Percentiles rank a stretch among this genome's conserved stretches.
Conservation (phyloP, 2,797 vertebrate genomes). For the Calcarius lapponicus region DNA sequence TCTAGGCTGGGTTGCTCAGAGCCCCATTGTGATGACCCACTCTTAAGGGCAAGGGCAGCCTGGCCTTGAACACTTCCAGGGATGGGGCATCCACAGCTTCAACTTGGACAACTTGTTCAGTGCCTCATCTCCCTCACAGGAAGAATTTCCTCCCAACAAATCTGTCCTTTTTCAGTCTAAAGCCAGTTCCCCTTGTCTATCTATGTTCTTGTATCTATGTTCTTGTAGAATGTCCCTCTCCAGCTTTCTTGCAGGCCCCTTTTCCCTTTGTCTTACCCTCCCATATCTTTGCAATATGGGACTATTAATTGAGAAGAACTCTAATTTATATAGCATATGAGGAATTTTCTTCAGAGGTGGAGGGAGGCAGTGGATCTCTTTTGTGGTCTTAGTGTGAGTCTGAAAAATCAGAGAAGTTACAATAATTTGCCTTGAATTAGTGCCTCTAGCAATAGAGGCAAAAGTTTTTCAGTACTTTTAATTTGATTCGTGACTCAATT, state of each 20-base stretch:
- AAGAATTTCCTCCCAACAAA: neutral
- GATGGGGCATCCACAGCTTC: neutral
- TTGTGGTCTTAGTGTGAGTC: neutral
- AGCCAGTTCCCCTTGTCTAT: neutral
- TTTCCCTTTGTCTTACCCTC: neutral
- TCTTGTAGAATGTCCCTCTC: neutral
- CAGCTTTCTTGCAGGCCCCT: neutral
- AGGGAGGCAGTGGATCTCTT: neutral
- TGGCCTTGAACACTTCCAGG: too few relatives aligned
- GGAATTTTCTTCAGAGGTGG: neutral
- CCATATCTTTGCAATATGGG: neutral
- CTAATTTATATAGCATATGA: neutral
- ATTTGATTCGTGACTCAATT: constrained; percentile 15
- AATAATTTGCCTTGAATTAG: neutral
- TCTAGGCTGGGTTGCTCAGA: neutral
- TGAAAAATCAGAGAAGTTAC: neutral
- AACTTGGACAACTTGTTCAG: neutral
- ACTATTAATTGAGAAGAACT: neutral
- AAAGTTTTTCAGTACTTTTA: constrained; percentile 4
- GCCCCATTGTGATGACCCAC: neutral
- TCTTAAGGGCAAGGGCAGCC: neutral
- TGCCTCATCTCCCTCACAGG: neutral
- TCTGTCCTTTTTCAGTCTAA: neutral
- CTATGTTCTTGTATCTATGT: too few relatives aligned
- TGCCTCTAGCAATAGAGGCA: neutral